Percentiles rank a stretch among this genome's conserved stretches.
Evolutionary conservation across 2,888 invertebrate genomes (phyloP).

Genomic region (Volucella inflata): DNA sequence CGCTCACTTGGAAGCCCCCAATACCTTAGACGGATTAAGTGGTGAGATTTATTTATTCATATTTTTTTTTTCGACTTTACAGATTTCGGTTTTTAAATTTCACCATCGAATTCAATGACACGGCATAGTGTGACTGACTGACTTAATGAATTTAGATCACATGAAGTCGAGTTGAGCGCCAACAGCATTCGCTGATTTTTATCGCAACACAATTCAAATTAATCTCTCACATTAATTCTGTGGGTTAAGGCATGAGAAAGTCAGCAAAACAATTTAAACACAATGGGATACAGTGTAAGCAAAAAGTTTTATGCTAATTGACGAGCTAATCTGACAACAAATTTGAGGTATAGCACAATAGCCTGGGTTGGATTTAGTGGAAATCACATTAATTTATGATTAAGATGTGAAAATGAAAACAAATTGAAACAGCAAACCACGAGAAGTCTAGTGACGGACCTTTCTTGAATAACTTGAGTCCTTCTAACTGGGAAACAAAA

Average conservation of each 20-base stretch:
- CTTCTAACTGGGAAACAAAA: too few relatives aligned
- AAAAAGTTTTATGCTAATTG: slow-evolving; percentile 3
- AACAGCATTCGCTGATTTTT: slow-evolving; percentile 4
- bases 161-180: neutral
- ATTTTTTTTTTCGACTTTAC: neutral
- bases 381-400: too few relatives aligned
- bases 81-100: slow-evolving; percentile 19
- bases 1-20: neutral
- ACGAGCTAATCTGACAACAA: neutral
- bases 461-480: too few relatives aligned
- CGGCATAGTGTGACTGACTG: slow-evolving; percentile 4
- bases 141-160: slow-evolving; percentile 38
- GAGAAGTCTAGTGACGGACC: too few relatives aligned
- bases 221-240: slow-evolving; percentile 35
- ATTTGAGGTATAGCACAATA: neutral
- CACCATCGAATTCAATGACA: slow-evolving; percentile 7
- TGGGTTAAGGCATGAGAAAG: slow-evolving; percentile 42
- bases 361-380: too few relatives aligned
- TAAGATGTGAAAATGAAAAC: too few relatives aligned
- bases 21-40: slow-evolving; percentile 9
- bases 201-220: slow-evolving; percentile 14
- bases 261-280: slow-evolving; percentile 11
- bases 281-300: slow-evolving; percentile 19
- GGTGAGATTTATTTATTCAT: slow-evolving; percentile 19
- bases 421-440: too few relatives aligned